Base-by-base conservation (phyloP, 2,888 invertebrate genomes). In the Andrena flavipes region DNA sequence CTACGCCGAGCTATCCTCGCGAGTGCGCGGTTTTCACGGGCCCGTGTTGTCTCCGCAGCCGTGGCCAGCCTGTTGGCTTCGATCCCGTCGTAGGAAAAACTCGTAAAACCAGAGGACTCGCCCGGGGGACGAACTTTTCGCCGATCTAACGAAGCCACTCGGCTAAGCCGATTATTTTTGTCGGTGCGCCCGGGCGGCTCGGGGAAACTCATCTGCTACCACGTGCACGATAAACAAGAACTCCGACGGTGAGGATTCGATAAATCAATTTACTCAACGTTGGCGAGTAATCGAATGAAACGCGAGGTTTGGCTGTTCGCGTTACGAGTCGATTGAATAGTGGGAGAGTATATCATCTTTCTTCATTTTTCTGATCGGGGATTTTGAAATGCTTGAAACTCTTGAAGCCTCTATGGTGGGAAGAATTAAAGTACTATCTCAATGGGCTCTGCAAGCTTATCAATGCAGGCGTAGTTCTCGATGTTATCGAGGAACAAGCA, bases 151-250 rank as follows among this genome's bases (percentile, higher is more conserved):
- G 79, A 86, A 88, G 70, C 82, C 82, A 60, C 72, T 62, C 80
- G 51, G 63, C 75, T 87, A 88, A 88, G 85, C 85, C 75, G 88
- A 88, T 88, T 87, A 87, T 73, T 85, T 82, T 60, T 70, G 68
- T 60, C 69, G 64, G 29, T 59, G 49, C 54, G 33, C 35, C 33
- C 56, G 48, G 48, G 13, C 23, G 26, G 62, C 54, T 42, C 10
- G 42, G 54, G 64, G 29, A 71, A 77, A 70, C 78, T 82, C 71
- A 29, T 80, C 72, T 65, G 56, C 75, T 76, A 72, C 76, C 63
- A 20, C 49, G 42, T 35, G 42, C 29, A 33, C 59, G 54, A 65
- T 72, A 78, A 81, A 85, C 88, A 78, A 56, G 67, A 87, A 83
- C 64, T 74, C 54, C 79, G 59, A 20, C 56, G 54, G 35, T 23